A percentile compares a stretch with the other conserved stretches of the same genome.
Conservation (phyloP, 2,888 invertebrate species). For the Lomographa bimaculata region DNA sequence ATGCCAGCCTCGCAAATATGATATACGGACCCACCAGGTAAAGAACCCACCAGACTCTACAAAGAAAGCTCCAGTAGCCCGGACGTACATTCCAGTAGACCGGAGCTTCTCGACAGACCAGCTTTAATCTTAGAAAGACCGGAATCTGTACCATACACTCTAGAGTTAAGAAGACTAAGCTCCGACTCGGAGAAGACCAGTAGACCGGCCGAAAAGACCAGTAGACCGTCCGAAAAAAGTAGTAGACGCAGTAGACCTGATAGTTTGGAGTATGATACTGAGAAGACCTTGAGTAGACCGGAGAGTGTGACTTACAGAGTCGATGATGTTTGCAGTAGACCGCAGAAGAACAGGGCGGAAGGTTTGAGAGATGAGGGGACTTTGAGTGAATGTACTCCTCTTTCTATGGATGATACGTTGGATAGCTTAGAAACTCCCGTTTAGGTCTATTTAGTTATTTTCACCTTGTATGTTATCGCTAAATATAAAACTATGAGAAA, state of each 20-base stretch:
- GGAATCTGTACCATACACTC: conserved; percentile 14
- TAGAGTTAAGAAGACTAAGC: conserved; percentile 1
- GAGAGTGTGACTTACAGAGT: conserved; percentile 16
- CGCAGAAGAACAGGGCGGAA: conserved; percentile 12
- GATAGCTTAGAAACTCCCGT: conserved; percentile 32
- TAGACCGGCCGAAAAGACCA: not conserved
- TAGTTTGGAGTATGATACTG: conserved; percentile 13
- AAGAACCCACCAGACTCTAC: conserved; percentile 7
- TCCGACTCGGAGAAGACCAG: conserved; percentile 1
- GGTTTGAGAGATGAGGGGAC: conserved; percentile 19
- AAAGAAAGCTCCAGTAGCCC: not conserved
- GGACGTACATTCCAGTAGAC: not conserved
- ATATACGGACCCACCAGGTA: conserved; percentile 46
- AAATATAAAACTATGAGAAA: no score
- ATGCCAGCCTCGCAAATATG: conserved; percentile 89
- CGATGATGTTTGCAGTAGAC: conserved; percentile 17
- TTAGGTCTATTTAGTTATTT: no score
- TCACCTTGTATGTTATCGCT: no score
- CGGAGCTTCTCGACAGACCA: not conserved
- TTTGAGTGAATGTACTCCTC: conserved; percentile 24
- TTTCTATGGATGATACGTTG: conserved; percentile 25
- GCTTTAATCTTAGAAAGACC: conserved; percentile 11
- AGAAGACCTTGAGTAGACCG: conserved; percentile 7
- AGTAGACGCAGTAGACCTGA: conserved; percentile 3
- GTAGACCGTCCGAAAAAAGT: conserved; percentile 1